phyloP scores from a whole-genome alignment of 2,113 vertebrate species.

The Bettongia penicillata region DNA sequence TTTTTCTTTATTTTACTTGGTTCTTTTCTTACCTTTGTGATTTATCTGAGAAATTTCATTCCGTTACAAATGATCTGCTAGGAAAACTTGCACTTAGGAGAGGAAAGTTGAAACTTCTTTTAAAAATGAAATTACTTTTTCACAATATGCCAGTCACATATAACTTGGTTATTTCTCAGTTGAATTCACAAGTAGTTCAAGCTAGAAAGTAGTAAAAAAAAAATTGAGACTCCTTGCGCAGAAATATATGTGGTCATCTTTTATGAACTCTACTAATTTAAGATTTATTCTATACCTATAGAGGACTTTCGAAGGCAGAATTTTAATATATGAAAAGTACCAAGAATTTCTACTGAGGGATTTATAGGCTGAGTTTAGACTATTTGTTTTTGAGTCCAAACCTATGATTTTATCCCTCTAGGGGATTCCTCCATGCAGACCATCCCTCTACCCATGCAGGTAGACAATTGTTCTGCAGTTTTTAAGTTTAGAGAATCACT shows the following conservation, averaged over 20 bases:
- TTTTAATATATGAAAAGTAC: not conserved
- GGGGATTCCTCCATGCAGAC: not conserved
- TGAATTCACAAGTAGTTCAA: conserved; percentile 17
- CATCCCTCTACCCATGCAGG: not conserved
- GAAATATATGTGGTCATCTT: not conserved
- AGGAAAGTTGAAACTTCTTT: conserved; percentile 33
- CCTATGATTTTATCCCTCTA: not conserved
- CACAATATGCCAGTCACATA: not conserved
- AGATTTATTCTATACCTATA: not conserved
- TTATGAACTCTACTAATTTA: not conserved
- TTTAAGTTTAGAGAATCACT: not conserved
- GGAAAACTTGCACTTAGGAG: conserved; percentile 5
- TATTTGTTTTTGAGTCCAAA: not conserved
- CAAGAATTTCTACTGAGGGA: not conserved
- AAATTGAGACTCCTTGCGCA: too few relatives aligned
- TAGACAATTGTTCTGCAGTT: not conserved
- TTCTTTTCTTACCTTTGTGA: not conserved
- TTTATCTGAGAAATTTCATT: conserved; percentile 26
- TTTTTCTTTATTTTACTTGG: conserved; percentile 18
- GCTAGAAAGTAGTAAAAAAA: not conserved
- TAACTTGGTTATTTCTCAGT: not conserved
- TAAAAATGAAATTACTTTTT: not conserved
- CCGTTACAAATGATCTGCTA: not conserved
- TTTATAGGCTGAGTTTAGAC: not conserved
- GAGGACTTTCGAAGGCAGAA: not conserved